Base-by-base conservation (phyloP, 2,797 vertebrate genomes). In the Podarcis lilfordi region DNA sequence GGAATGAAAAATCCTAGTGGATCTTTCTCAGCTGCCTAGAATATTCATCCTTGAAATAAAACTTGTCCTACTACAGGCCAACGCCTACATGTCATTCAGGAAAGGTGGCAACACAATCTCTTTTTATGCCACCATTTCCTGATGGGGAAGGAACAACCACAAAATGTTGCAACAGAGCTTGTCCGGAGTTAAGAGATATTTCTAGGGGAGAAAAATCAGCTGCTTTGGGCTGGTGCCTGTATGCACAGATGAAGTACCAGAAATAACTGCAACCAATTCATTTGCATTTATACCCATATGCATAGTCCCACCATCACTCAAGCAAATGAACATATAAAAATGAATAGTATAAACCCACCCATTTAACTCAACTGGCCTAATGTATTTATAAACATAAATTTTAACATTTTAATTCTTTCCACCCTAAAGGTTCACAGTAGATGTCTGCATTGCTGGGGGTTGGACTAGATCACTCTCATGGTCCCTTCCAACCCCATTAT, bases 141-240 rank as follows among this genome's bases (percentile, higher is more conserved):
- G 32, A 40, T 4, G 25, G 43, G 32, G 50, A 80, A 80, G 17
- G 17, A 80, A 32, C 32, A 35, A 43, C 78, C 32, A 72, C n/a
- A 86, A 79, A 79, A 77, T 27, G 76, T 79, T 86, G 72, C 43
- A 72, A 37, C 68, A 72, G 45, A 71, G 72, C 45, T 55, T 72
- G 8, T 72, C 43, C 29, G 25, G 3, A 40, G 25, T 61, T 61
- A 72, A 79, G 45, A 80, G 77, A 59, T 27, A 29, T 29, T 75
- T 61, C 76, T 50, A 35, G 85, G 23, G 43, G 43, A 10, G n/a
- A 68, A 78, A 78, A 78, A 86, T 75, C 40, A 69, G n/a, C 19
- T 27, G 13, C n/a, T 68, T 69, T 69, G n/a, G 4, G 43, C 13
- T 50, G 15, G 6, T 27, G n/a, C 45, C 21, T 32, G n/a, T 69